Evolutionary conservation across 2,888 invertebrate genomes (phyloP), one percentile per base, ranked within the genome.

Genomic region (Callyntrura sp.): DNA sequence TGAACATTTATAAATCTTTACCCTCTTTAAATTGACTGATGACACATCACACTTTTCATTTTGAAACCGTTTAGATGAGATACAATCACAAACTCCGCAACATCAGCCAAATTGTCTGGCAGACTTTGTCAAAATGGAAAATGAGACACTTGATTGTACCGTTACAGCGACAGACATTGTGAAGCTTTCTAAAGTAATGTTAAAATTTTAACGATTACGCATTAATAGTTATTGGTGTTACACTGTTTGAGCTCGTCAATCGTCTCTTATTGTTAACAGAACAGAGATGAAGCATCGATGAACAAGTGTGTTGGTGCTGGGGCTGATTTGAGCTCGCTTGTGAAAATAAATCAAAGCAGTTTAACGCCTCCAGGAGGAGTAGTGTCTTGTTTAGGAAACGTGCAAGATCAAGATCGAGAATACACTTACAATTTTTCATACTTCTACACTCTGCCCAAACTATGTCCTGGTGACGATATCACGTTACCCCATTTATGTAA

Each of bases 401-500:
- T 0, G 45, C 11, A 20, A 25, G 25, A 43, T 35, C 35, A 35
- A 35, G 35, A 35, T 35, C n/a, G n/a, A 8, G 17, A 57, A 17
- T 23, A 23, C 60, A 23, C n/a, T 14, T 73, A 28, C 51, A 70
- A 25, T 8, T 28, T 81, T 35, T 70, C 79, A 14, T 89, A 85
- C 43, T 70, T 78, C 12, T 73, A 20, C 20, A 57, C 89, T 12
- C 17, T 89, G n/a, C 85, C 89, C 0, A 43, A 68, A 65, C 17
- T 78, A 9, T 88, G 88, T 17, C 78, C 83, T 1, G 17, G 55
- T 12, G 84, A 81, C 6, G 70, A 70, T 60, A 17, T 20, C 11
- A 85, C 55, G 4, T 68, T 89, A 43, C 89, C 84, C 25, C 68
- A 57, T 70, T 48, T 89, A 48, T 85, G 89, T 89, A 85, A 35